Percentiles rank a stretch among this genome's conserved stretches.
These are phyloP conservation scores for Xiphias gladius DNA, from an alignment of 2,113 vertebrate genomes.

Conservation along the genomic window DNA sequence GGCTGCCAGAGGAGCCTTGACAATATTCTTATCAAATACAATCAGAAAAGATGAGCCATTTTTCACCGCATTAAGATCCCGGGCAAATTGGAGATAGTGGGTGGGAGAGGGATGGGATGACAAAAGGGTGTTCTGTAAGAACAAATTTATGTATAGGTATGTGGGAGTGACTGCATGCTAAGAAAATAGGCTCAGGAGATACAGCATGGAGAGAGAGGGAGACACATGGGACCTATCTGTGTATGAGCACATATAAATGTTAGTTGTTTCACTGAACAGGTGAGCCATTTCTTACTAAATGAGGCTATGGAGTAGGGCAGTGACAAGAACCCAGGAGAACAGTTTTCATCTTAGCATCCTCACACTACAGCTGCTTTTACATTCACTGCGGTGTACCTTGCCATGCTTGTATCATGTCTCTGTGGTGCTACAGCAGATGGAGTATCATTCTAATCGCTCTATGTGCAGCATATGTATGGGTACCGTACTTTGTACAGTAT, in stretches of 20 bases:
- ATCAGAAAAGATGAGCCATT: slow-evolving; percentile 81
- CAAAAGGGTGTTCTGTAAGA: slow-evolving; percentile 49
- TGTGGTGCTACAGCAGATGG: slow-evolving; percentile 46
- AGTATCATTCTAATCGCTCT: slow-evolving; percentile 35
- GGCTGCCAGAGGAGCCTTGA: slow-evolving; percentile 83
- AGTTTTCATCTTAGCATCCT: slow-evolving; percentile 44
- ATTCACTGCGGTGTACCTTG: not conserved
- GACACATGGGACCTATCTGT: slow-evolving; percentile 21
- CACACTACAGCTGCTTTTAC: slow-evolving; percentile 17
- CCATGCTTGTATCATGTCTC: slow-evolving; percentile 9
- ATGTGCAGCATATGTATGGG: slow-evolving; percentile 35
- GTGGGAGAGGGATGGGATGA: slow-evolving; percentile 30
- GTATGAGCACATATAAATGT: slow-evolving; percentile 16
- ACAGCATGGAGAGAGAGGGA: slow-evolving; percentile 1
- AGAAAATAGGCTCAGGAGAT: slow-evolving; percentile 18
- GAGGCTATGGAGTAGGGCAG: slow-evolving; percentile 37
- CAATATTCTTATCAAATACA: slow-evolving; percentile 87
- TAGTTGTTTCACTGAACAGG: slow-evolving; percentile 18
- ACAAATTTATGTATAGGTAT: slow-evolving; percentile 29
- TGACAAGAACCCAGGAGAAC: slow-evolving; percentile 41
- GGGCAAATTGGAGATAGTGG: slow-evolving; percentile 52
- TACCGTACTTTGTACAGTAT: not conserved
- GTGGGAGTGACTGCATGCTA: slow-evolving; percentile 4
- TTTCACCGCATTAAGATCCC: slow-evolving; percentile 76
- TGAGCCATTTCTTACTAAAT: slow-evolving; percentile 52